phyloP scores from a whole-genome alignment of 2,888 invertebrate species.

The Lepidochitona cinerea region DNA sequence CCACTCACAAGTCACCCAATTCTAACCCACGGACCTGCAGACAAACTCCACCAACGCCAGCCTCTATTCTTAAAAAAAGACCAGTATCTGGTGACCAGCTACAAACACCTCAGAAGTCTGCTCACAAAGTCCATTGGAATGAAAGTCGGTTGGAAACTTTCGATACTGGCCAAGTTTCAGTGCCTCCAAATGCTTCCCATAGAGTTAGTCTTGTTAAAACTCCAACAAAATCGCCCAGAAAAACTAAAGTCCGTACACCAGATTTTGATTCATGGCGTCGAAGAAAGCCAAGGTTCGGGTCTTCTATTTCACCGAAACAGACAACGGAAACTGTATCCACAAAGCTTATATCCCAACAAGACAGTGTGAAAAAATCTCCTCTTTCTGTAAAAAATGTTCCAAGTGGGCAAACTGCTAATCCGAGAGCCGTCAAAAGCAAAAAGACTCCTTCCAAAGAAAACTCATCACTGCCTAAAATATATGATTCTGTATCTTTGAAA shows the following conservation, averaged over 20 bases:
- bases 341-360: not conserved
- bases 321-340: not conserved
- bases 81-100: not conserved
- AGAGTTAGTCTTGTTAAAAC: not conserved
- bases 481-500: not conserved
- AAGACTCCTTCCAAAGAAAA: no score
- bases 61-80: not conserved
- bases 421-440: not conserved
- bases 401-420: not conserved
- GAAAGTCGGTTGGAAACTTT: not conserved
- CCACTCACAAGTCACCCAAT: not conserved
- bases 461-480: no score
- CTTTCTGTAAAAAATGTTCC: not conserved
- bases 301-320: not conserved
- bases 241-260: conserved; percentile 37
- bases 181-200: not conserved
- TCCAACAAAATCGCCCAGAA: conserved; percentile 37
- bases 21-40: not conserved
- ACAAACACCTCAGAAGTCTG: not conserved
- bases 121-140: not conserved
- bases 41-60: not conserved
- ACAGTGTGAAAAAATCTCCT: not conserved
- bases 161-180: not conserved
- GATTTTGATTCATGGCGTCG: conserved; percentile 50
- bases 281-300: conserved; percentile 26